phyloP scores from a whole-genome alignment of 2,888 invertebrate genomes.

The Catocala fraxini region DNA sequence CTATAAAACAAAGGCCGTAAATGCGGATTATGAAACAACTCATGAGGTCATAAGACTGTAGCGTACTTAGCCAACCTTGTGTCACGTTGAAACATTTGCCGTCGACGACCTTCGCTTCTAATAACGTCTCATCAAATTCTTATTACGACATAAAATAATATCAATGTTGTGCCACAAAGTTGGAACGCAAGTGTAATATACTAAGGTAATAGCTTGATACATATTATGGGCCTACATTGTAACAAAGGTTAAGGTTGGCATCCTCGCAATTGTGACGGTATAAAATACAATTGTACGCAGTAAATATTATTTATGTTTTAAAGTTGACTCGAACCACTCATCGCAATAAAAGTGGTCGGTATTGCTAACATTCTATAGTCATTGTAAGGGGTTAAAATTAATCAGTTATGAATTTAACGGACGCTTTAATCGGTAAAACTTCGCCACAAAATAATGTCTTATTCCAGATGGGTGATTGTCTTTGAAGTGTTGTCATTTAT shows the following conservation, averaged over 20 bases:
- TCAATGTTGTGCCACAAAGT: slow-evolving; percentile 40
- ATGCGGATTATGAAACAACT: slow-evolving; percentile 46
- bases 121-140: slow-evolving; percentile 75
- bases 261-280: background rate
- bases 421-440: no score
- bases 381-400: no score
- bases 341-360: no score
- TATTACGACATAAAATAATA: slow-evolving; percentile 68
- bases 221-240: slow-evolving; percentile 20
- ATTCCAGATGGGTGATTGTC: no score
- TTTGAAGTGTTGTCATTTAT: no score
- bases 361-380: no score
- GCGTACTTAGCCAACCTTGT: slow-evolving; percentile 50
- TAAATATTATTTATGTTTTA: slow-evolving; percentile 8
- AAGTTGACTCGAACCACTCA: no score
- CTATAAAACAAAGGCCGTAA: slow-evolving; percentile 48
- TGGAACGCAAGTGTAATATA: slow-evolving; percentile 15
- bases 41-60: slow-evolving; percentile 48
- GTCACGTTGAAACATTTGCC: slow-evolving; percentile 52
- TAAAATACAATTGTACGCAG: slow-evolving; percentile 4
- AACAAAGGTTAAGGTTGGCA: slow-evolving; percentile 1
- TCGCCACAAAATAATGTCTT: no score
- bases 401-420: no score
- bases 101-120: slow-evolving; percentile 52
- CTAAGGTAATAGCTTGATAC: slow-evolving; percentile 14